phyloP scores from a whole-genome alignment of 2,888 invertebrate species.

The Leptopterna dolabrata region DNA sequence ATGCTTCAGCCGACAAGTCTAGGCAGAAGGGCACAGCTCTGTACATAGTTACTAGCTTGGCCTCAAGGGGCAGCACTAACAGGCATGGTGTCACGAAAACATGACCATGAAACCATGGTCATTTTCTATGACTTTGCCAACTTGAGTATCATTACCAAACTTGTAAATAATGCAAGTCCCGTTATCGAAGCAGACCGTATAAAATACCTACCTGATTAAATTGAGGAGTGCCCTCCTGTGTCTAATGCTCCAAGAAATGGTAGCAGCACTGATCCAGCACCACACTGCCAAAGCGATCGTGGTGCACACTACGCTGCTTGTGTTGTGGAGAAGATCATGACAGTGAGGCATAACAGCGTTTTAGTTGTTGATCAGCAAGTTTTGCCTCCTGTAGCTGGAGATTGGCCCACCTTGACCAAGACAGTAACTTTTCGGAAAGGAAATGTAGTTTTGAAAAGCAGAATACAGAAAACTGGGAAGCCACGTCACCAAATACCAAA shows the following conservation, averaged over 20 bases:
- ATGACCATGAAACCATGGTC: constrained; percentile 88
- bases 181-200: constrained; percentile 96
- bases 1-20: constrained; percentile 85
- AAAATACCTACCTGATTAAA: constrained; percentile 95
- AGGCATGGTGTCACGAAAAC: constrained; percentile 90
- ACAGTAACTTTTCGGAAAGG: too few species aligned
- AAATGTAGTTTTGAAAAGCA: too few species aligned
- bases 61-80: constrained; percentile 88
- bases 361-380: constrained; percentile 68
- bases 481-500: too few species aligned
- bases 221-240: constrained; percentile 90
- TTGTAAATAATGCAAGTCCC: constrained; percentile 76
- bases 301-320: constrained; percentile 94
- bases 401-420: too few species aligned
- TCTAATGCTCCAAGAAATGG: constrained; percentile 70
- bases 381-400: constrained; percentile 76
- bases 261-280: constrained; percentile 85
- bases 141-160: constrained; percentile 87
- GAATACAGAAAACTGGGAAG: too few species aligned
- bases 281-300: constrained; percentile 83
- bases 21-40: constrained; percentile 95
- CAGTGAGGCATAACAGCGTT: constrained; percentile 68
- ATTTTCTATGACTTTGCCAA: constrained; percentile 89
- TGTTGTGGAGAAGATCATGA: constrained; percentile 87
- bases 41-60: constrained; percentile 95